Base-by-base conservation (phyloP, 30 jellyfish, hydroid and myxozoan species). In the Hydra vulgaris region DNA sequence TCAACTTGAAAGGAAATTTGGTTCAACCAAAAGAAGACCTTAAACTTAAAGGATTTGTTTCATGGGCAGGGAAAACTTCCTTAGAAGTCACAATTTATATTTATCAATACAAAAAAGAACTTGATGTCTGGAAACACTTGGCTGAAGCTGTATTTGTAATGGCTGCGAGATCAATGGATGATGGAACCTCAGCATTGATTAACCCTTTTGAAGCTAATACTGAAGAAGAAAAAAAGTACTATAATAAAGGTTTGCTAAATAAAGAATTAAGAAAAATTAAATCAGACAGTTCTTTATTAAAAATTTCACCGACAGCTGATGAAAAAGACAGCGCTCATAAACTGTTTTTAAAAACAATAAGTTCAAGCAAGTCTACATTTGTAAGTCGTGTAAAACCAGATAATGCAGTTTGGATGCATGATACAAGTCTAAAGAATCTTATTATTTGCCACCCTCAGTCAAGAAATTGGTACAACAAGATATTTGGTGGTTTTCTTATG, bases 401-500 rank as follows among this genome's bases (percentile, higher is more conserved):
- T 3, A 67, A 77, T 40, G 77, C 95, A 0, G 91, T 84, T 5
- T 90, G 95, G 97, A 90, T 90, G 97, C 90, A 85, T 25, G 79
- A 84, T 8, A 85, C 97, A 1, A 55, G 89, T 73, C 74, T 86
- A 18, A 90, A 90, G 73, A 85, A 85, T 74, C 80, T 86, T 26
- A 78, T 84, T 54, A 90, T 86, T 26, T 85, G 95, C 76, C 97
- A 90, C 68, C 97, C 97, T 23, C 97, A 90, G 90, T 83, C 97
- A 19, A 81, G 97, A 73, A 89, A 84, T 85, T 79, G 83, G 21
- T 81, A 84, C 79, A 81, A 84, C 85, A 79, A 84, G 72, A 87
- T 86, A 54, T 92, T 92, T 83, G 98, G 98, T 56, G 98, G 98
- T 24, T 87, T 85, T 76, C 82, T 92, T 23, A 92, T 92, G 98